Evolutionary conservation across 2,888 invertebrate genomes (phyloP), one percentile per base, ranked within the genome.

Genomic region (Anodontia alba): DNA sequence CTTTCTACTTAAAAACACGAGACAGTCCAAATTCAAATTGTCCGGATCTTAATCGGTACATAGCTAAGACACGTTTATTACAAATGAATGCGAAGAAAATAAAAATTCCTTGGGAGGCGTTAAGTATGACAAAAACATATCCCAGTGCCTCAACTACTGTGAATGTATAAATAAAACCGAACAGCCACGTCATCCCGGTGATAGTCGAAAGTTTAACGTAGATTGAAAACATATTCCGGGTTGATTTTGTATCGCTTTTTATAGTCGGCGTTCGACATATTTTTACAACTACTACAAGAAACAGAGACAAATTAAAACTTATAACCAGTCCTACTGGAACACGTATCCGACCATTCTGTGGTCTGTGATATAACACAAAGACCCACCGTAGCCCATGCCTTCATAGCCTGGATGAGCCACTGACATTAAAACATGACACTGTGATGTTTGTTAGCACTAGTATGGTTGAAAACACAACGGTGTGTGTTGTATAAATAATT

Each of bases 141-240:
- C 70, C 85, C 57, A 82, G 66, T 0, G 73, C 67, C 5, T 26
- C 57, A 43, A 51, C 23, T 8, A 70, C 23, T 3, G 78, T 80
- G 49, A 76, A 78, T 7, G 46, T 20, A 20, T 62, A 78, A 31
- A 82, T 31, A 42, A 82, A 80, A 23, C 82, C 82, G 69, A 78
- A 80, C 23, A 85, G 42, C 85, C 85, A 85, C 3, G 82, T 73
- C 3, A 78, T n/a, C 0, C 85, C 85, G 17, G 85, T 85, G 12
- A 85, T 20, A 15, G 82, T 70, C 5, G 85, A 75, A 5, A 85
- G 76, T 42, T 80, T 82, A 1, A 73, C 74, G 49, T 78, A 85
- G 7, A 85, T 78, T 36, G 73, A 73, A 33, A 82, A 68, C 23
- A 73, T 76, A 43, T 82, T 80, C 23, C 80, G 38, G 23, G 76